A percentile compares a stretch with the other conserved stretches of the same genome.
These are phyloP conservation scores for Lichenostomus cassidix DNA, from an alignment of 2,113 vertebrate genomes.

Conservation along the genomic window DNA sequence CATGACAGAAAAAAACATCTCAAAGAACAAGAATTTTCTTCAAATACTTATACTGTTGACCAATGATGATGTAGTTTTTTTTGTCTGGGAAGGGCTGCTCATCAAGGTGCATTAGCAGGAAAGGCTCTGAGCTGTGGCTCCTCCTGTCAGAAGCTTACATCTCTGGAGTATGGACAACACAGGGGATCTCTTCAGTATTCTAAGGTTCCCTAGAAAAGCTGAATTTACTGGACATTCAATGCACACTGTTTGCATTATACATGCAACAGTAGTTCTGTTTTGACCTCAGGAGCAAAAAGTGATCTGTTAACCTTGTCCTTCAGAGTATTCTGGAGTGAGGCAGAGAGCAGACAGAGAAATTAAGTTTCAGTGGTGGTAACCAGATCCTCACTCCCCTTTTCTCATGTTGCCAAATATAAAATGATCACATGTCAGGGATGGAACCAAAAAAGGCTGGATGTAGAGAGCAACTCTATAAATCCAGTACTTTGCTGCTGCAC, in stretches of 20 bases:
- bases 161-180: not conserved
- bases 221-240: not conserved
- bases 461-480: not conserved
- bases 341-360: not conserved
- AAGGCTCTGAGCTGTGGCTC: not conserved
- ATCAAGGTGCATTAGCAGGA: not conserved
- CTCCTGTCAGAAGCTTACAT: not conserved
- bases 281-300: not conserved
- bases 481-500: not conserved
- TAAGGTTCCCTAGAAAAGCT: not conserved
- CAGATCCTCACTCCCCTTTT: not conserved
- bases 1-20: not conserved
- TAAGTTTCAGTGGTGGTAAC: not conserved
- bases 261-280: not conserved
- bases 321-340: not conserved
- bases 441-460: not conserved
- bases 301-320: not conserved
- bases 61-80: not conserved
- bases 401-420: not conserved
- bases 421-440: not conserved
- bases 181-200: not conserved
- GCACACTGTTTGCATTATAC: not conserved
- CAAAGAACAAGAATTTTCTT: not conserved
- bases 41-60: not conserved
- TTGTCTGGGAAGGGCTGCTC: not conserved